phyloP scores from a whole-genome alignment of 1,140 invertebrate species.

The Atta texana region DNA sequence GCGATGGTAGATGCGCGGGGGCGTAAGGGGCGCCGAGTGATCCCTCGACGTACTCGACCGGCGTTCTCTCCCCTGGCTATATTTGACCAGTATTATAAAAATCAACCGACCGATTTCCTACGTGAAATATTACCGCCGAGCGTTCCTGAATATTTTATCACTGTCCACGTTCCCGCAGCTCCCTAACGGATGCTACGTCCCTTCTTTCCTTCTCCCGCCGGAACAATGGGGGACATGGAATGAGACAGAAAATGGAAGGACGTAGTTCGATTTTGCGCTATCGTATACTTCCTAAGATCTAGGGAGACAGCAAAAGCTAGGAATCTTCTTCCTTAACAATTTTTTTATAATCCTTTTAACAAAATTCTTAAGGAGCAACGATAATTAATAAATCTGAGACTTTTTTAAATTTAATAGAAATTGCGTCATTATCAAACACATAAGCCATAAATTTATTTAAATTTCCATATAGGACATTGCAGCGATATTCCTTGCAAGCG shows the following conservation, averaged over 20 bases:
- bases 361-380: background rate
- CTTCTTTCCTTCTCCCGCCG: constrained; percentile 47
- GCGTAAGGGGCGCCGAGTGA: constrained; percentile 77
- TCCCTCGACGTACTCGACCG: constrained; percentile 76
- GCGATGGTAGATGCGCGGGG: constrained; percentile 78
- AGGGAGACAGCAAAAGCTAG: background rate
- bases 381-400: background rate
- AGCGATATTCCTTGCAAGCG: constrained; percentile 42
- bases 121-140: constrained; percentile 85
- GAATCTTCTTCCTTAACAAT: constrained; percentile 9
- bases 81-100: constrained; percentile 87
- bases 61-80: constrained; percentile 83
- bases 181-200: constrained; percentile 59
- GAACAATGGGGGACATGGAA: constrained; percentile 40
- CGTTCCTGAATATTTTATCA: constrained; percentile 86
- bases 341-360: background rate
- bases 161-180: constrained; percentile 80
- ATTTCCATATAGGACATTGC: background rate
- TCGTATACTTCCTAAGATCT: constrained; percentile 38
- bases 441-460: constrained; percentile 22
- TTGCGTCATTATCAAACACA: background rate
- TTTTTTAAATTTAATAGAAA: background rate
- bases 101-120: constrained; percentile 87
- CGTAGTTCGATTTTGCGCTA: constrained; percentile 63
- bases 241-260: constrained; percentile 43